phyloP scores from a whole-genome alignment of 1,140 invertebrate genomes.

The Dendroctonus valens region DNA sequence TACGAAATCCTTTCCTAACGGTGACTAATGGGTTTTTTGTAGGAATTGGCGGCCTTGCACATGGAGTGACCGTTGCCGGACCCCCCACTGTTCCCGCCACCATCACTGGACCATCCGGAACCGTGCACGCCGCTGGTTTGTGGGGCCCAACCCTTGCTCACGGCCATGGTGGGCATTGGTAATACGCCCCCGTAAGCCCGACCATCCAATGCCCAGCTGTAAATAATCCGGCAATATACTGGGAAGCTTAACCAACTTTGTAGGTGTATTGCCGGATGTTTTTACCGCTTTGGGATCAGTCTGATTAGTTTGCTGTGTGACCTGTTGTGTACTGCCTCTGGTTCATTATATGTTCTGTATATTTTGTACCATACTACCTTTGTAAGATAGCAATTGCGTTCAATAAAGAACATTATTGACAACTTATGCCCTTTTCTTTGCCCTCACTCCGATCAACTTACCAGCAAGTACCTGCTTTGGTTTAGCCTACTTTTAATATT shows the following conservation, averaged over 20 bases:
- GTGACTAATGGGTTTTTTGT: background rate
- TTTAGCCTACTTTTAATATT: too few relatives aligned
- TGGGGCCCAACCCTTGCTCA: constrained; percentile 34
- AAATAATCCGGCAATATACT: constrained; percentile 21
- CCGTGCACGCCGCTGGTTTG: constrained; percentile 29
- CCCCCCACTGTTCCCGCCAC: constrained; percentile 27
- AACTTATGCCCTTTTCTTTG: too few relatives aligned
- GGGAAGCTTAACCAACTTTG: background rate
- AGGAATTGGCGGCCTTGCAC: constrained; percentile 20
- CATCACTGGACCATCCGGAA: constrained; percentile 28
- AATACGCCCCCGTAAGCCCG: constrained; percentile 9
- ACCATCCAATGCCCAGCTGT: constrained; percentile 7
- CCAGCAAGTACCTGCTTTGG: too few relatives aligned
- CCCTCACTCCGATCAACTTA: too few relatives aligned
- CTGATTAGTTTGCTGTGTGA: constrained; percentile 22
- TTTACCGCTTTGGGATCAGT: constrained; percentile 11
- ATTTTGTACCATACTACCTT: constrained; percentile 31
- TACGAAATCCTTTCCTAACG: background rate
- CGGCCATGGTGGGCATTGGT: constrained; percentile 35
- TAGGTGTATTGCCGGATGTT: constrained; percentile 12
- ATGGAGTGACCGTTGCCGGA: constrained; percentile 32
- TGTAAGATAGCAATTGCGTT: constrained; percentile 18
- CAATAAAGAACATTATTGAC: constrained; percentile 30
- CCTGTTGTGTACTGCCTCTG: constrained; percentile 15
- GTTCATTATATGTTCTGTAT: constrained; percentile 19